Percentiles rank a stretch among this genome's conserved stretches.
These are phyloP conservation scores for Fregetta grallaria DNA, from an alignment of 2,113 vertebrate genomes.

Conservation along the genomic window DNA sequence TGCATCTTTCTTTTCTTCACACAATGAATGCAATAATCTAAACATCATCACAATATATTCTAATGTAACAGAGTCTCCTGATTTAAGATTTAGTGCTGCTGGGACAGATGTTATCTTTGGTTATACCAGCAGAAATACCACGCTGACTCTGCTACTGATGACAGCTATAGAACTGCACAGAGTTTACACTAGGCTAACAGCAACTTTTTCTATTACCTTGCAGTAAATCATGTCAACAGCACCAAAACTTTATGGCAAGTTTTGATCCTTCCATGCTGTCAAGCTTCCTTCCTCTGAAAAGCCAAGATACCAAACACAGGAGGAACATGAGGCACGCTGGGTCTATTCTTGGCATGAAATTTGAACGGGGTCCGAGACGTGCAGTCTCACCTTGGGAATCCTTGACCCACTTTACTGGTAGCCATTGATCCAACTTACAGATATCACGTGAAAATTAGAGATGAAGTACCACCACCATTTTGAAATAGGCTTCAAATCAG, in stretches of 20 bases:
- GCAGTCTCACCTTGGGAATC: neutral
- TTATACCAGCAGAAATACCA: neutral
- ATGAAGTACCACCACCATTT: neutral
- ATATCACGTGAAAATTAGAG: neutral
- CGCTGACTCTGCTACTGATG: neutral
- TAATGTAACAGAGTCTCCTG: neutral
- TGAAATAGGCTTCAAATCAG: neutral
- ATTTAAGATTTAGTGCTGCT: neutral
- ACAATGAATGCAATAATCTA: neutral
- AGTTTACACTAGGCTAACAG: neutral
- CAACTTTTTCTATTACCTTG: neutral
- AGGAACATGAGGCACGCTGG: rapidly evolving
- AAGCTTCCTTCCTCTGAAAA: neutral
- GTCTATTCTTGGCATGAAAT: neutral
- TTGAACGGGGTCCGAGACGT: rapidly evolving
- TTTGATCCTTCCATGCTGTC: neutral
- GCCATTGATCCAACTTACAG: neutral
- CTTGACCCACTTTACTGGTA: neutral
- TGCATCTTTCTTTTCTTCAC: neutral
- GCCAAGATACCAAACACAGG: neutral
- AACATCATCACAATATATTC: neutral
- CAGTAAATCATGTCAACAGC: neutral
- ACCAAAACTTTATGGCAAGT: neutral
- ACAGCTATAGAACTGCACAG: neutral
- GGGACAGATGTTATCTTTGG: neutral